Evolutionary conservation across 2,888 invertebrate species (phyloP), one percentile per base, ranked within the genome.

Genomic region (Protophormia terraenovae): DNA sequence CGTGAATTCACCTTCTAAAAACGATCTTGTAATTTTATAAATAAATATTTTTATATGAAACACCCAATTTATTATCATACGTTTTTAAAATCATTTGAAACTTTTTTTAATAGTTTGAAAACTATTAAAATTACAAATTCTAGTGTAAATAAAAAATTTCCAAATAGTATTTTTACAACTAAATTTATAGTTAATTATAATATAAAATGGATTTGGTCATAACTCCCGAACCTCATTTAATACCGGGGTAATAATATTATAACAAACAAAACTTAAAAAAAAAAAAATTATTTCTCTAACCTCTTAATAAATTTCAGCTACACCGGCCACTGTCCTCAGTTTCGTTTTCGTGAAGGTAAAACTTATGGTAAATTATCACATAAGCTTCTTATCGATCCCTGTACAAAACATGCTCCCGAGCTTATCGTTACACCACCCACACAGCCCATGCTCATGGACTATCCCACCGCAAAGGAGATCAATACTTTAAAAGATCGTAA

Each of bases 291-390:
- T 41, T 41, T n/a, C 3, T 41, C 41, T 3, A n/a, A n/a, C n/a
- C n/a, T 41, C n/a, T 4, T n/a, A 5, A 41, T 3, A 53, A 14
- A 62, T 84, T 27, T 0, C 89, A 96, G 96, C 80, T 96, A 97
- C 91, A 95, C 96, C 2, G 97, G 97, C 47, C 95, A 96, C 89
- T 96, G 95, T 89, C 96, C 96, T 0, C 95, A 96, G 89, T 95
- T 95, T 92, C 95, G 95, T 82, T 96, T 95, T 90, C 94, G 96
- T 24, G 94, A 95, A 84, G 96, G 96, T 2, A 95, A 96, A 92
- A 96, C 96, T 0, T 96, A 95, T 92, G 96, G 96, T 72, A 95
- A 94, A 5, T 94, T 95, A 55, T 95, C 96, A 0, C 96, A 96
- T 91, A 96, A 96, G 92, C 94, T 96, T 66, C 93, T 96, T 0